Percentiles rank a stretch among this genome's conserved stretches.
Conservation (phyloP, 2,113 vertebrate species). For the Zingel zingel region DNA sequence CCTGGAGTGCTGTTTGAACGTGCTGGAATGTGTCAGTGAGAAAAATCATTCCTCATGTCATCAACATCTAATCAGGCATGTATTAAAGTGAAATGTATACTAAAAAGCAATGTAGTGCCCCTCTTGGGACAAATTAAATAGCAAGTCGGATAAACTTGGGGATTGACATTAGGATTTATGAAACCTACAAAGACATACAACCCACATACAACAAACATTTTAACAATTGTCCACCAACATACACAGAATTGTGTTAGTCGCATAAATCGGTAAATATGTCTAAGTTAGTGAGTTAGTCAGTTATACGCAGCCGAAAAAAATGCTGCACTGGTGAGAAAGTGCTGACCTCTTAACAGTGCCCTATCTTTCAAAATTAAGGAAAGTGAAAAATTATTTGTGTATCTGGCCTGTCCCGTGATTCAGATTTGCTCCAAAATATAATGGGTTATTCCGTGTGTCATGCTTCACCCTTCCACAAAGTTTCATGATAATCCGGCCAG, state of each 20-base stretch:
- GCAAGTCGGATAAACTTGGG: not conserved
- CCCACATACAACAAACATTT: not conserved
- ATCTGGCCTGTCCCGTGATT: no score
- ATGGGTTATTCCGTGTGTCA: no score
- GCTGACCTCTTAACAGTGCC: no score
- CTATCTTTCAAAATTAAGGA: no score
- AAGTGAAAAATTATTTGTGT: no score
- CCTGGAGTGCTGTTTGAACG: not conserved
- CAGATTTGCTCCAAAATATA: no score
- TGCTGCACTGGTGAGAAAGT: not conserved
- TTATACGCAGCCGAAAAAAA: not conserved
- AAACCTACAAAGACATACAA: not conserved
- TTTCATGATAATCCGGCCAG: no score
- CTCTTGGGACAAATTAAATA: not conserved
- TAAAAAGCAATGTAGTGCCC: not conserved
- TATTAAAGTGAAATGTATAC: not conserved
- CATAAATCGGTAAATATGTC: no score
- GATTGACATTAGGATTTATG: not conserved
- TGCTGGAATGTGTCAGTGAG: not conserved
- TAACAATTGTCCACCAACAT: not conserved
- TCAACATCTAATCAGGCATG: not conserved
- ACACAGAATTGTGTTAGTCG: not conserved
- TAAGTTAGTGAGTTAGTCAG: not conserved
- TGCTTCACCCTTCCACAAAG: no score
- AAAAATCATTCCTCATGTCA: slow-evolving; percentile 1